A percentile compares a stretch with the other conserved stretches of the same genome.
Evolutionary conservation across 2,113 vertebrate species (phyloP).

Genomic region (Odontophorus gujanensis): DNA sequence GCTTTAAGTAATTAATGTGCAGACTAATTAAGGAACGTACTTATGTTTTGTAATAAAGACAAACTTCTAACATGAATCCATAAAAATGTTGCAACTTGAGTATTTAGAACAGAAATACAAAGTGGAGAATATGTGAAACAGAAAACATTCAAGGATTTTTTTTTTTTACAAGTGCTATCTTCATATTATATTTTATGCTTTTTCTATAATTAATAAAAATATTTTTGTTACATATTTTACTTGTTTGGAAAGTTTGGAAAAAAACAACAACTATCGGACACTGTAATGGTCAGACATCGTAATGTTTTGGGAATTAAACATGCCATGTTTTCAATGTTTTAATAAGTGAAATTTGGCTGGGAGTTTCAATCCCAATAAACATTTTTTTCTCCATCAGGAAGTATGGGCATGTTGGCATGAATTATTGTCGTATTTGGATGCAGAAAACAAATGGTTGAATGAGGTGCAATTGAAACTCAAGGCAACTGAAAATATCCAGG

Average conservation of each 20-base stretch:
- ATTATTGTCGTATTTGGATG: slow-evolving; percentile 90
- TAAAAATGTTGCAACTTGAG: not conserved
- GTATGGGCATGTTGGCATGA: slow-evolving; percentile 98
- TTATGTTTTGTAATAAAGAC: not conserved
- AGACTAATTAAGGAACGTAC: not conserved
- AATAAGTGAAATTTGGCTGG: not conserved
- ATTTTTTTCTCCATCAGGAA: slow-evolving; percentile 79
- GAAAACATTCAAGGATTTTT: not conserved
- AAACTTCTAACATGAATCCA: not conserved
- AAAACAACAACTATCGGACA: not conserved
- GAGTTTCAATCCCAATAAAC: not conserved
- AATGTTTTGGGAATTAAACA: not conserved
- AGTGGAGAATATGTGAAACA: not conserved
- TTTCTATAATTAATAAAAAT: not conserved
- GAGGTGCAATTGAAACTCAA: slow-evolving; percentile 91
- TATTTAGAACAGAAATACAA: not conserved
- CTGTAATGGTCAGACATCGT: not conserved
- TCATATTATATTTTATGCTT: not conserved
- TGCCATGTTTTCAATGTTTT: not conserved
- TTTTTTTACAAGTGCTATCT: not conserved
- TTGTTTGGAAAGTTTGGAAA: not conserved
- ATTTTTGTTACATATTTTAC: not conserved
- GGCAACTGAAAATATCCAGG: slow-evolving; percentile 86
- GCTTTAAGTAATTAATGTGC: not conserved
- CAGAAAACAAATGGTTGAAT: slow-evolving; percentile 93